Base-by-base conservation (phyloP, 2,888 invertebrate genomes). In the Philopedon plagiatum region DNA sequence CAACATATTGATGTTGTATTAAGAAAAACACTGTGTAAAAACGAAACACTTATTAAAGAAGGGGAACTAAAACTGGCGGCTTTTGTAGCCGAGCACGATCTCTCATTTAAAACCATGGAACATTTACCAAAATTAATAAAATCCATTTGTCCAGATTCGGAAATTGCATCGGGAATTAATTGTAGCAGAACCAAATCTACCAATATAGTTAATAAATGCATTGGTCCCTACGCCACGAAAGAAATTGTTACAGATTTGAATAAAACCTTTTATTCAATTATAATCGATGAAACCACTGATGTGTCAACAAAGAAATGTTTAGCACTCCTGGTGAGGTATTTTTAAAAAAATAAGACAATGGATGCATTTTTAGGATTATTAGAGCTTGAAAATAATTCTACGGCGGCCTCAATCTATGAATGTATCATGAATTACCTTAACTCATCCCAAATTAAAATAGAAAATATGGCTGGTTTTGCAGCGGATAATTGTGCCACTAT, bases 81-180 rank as follows among this genome's bases (percentile, higher is more conserved):
- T 19, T 79, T 79, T 65, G 60, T 79, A 44, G 76, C 76, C 21
- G 79, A 78, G 71, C 77, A 80, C 66, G 76, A 79, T 58, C 44
- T 80, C 21, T 74, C 79, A n/a, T 77, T 80, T 58, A 75, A 66
- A 58, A 51, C 75, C 11, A 75, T 78, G 60, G 74, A 76, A 54
- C 79, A 78, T 74, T 76, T 79, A 49, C 74, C 77, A 29, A 62
- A 72, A n/a, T 66, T 78, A 19, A 73, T 79, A 29, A 73, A 67
- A 68, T 71, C 71, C 18, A 70, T 78, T 44, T 77, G 76, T 74
- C 54, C 65, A 29, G 78, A 79, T 73, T 78, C 78, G 8, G 75
- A 79, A 37, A 76, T 77, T 57, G 77, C 77, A 1, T 63, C 76
- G 44, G 67, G 73, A 13, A 65, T 78, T 49, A 73, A 67, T 34